These are phyloP conservation scores for Lepidocolaptes lacrymiger DNA, from an alignment of 2,797 vertebrate genomes.

Conservation along the genomic window DNA sequence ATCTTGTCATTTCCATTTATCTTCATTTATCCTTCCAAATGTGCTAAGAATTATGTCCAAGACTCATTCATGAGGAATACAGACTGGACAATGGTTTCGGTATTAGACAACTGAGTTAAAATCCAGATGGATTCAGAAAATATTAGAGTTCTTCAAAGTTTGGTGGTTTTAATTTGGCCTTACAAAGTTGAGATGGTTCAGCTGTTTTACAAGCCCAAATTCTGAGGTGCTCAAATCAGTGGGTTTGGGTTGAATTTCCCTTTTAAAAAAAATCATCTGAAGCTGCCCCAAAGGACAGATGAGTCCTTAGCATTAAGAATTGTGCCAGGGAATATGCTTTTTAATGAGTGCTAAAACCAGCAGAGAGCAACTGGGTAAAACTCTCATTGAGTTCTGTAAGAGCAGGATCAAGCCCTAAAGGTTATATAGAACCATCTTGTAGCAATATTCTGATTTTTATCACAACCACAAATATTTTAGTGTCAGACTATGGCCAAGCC, in stretches of 20 bases:
- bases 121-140: background rate
- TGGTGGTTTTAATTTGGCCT: background rate
- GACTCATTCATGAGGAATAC: slow-evolving; percentile 26
- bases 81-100: slow-evolving; percentile 3
- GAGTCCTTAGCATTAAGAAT: slow-evolving; percentile 71
- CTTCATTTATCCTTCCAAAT: slow-evolving; percentile 53
- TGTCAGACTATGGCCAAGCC: slow-evolving; percentile 85
- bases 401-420: slow-evolving; percentile 62
- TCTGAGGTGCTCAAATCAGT: background rate
- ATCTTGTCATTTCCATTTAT: slow-evolving; percentile 68
- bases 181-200: background rate
- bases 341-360: slow-evolving; percentile 75
- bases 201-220: background rate
- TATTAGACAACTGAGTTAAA: slow-evolving; percentile 51
- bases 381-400: slow-evolving; percentile 47
- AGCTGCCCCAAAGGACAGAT: slow-evolving; percentile 69
- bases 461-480: slow-evolving; percentile 86
- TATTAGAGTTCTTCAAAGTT: background rate
- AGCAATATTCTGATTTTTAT: slow-evolving; percentile 88
- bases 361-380: slow-evolving; percentile 66
- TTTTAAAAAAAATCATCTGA: slow-evolving; percentile 5
- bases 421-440: slow-evolving; percentile 81
- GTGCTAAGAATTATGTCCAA: slow-evolving; percentile 35
- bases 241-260: background rate
- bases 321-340: slow-evolving; percentile 69